phyloP scores from a whole-genome alignment of 2,113 vertebrate genomes.

The Henicopernis longicauda region DNA sequence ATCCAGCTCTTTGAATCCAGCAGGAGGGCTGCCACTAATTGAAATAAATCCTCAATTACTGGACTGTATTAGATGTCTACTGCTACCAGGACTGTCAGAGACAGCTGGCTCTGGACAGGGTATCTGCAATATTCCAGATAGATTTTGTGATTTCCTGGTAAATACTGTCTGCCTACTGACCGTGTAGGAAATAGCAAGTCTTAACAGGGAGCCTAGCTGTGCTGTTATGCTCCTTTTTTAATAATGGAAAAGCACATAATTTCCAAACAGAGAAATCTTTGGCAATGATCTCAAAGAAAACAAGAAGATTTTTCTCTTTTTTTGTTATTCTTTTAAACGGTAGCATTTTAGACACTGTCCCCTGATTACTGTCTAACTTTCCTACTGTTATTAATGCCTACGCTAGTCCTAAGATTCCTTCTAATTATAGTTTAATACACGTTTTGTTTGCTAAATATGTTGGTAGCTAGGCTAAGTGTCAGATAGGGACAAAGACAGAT shows the following conservation, averaged over 20 bases:
- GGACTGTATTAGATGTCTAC: not conserved
- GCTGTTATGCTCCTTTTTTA: conserved; percentile 13
- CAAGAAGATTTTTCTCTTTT: not conserved
- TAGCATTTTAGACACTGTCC: not conserved
- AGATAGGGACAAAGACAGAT: not conserved
- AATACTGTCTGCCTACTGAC: conserved; percentile 10
- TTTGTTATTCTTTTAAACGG: conserved; percentile 18
- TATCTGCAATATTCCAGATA: not conserved
- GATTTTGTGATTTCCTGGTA: conserved; percentile 9
- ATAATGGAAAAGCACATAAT: not conserved
- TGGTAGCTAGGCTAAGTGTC: not conserved
- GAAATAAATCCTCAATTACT: not conserved
- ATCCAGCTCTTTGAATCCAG: not conserved
- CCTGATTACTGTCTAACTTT: not conserved
- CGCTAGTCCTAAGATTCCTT: not conserved
- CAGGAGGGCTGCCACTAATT: not conserved
- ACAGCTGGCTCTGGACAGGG: not conserved
- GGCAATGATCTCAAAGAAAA: conserved; percentile 13
- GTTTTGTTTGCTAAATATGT: not conserved
- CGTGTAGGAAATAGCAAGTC: not conserved
- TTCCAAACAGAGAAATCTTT: conserved; percentile 39
- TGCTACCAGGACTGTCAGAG: not conserved
- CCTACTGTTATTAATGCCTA: not conserved
- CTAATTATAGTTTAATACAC: not conserved
- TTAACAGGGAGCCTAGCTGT: conserved; percentile 19